These are phyloP conservation scores for Dipodomys merriami DNA, from an alignment of 2,113 vertebrate genomes.

Conservation along the genomic window DNA sequence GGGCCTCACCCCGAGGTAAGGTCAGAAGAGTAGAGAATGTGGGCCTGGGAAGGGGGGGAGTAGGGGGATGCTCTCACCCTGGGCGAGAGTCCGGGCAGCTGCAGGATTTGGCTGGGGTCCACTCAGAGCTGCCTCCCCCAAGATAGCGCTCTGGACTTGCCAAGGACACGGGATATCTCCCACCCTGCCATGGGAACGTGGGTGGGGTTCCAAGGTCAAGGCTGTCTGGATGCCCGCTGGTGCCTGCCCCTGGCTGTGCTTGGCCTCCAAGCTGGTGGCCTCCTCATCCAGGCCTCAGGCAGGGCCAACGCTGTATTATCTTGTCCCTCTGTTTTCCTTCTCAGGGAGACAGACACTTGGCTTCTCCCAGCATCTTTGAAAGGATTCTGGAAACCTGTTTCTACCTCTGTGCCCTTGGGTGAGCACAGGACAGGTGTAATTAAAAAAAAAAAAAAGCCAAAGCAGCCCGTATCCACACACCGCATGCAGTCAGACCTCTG, in stretches of 20 bases:
- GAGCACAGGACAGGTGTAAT: background rate
- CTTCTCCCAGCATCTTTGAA: background rate
- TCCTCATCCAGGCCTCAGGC: background rate
- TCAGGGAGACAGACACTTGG: background rate
- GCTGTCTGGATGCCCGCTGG: background rate
- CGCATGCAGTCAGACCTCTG: background rate
- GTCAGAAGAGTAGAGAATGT: conserved; percentile 46
- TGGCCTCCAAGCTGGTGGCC: background rate
- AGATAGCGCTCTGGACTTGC: background rate
- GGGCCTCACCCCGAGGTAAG: conserved; percentile 51
- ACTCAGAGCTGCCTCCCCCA: background rate
- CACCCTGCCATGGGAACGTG: background rate
- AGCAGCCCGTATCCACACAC: too few relatives aligned
- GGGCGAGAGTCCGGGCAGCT: background rate
- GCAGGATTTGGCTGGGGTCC: background rate
- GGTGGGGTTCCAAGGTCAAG: conserved; percentile 52
- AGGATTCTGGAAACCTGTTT: background rate
- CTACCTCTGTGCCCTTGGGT: background rate
- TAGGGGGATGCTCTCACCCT: background rate
- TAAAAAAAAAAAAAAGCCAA: background rate
- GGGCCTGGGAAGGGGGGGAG: background rate
- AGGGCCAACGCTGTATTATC: background rate
- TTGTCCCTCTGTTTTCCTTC: background rate
- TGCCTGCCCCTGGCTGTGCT: background rate
- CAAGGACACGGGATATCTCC: conserved; percentile 28